A percentile compares a stretch with the other conserved stretches of the same genome.
Evolutionary conservation across 2,888 invertebrate genomes (phyloP).

Genomic region (Cephus rjabovi): DNA sequence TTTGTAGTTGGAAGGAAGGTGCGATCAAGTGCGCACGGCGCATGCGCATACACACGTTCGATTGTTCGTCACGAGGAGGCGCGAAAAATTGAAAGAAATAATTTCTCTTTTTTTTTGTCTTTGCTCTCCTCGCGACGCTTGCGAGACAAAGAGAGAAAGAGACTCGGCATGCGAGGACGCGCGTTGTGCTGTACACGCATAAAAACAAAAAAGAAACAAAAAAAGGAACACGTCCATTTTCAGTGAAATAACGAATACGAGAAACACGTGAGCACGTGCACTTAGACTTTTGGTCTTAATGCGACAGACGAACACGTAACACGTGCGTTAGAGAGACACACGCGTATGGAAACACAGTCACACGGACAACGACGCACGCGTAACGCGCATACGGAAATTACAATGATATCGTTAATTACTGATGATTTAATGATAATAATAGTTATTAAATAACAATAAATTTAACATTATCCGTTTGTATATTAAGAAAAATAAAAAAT

Average conservation of each 20-base stretch:
- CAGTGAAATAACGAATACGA: not conserved
- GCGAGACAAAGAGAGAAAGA: not conserved
- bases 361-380: constrained; percentile 28
- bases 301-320: not conserved
- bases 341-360: constrained; percentile 18
- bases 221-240: not conserved
- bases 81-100: not conserved
- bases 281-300: not conserved
- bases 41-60: not conserved
- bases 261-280: not conserved
- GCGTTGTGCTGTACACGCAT: not conserved
- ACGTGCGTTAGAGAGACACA: not conserved
- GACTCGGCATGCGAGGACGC: not conserved
- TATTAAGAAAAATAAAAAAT: constrained; percentile 37
- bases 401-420: constrained; percentile 33
- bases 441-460: constrained; percentile 34
- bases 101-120: not conserved
- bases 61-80: not conserved
- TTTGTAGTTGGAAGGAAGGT: not conserved
- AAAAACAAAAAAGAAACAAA: not conserved
- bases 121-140: not conserved
- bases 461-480: constrained; percentile 47
- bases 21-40: not conserved
- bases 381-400: constrained; percentile 32
- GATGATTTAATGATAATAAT: constrained; percentile 35